Evolutionary conservation across 2,888 invertebrate species (phyloP).

Genomic region (Eupeodes luniger): DNA sequence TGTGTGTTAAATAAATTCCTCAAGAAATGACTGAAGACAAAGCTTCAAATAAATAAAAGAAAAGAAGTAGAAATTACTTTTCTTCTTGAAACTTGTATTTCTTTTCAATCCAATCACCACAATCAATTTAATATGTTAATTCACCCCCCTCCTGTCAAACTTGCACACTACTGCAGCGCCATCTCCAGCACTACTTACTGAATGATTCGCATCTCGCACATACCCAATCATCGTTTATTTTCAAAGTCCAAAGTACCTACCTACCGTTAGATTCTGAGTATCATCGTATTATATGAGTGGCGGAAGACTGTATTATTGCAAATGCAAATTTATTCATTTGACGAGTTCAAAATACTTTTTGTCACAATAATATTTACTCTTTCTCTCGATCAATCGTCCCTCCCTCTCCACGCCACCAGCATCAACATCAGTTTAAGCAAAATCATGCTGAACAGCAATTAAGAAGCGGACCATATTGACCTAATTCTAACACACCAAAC

Average conservation of each 20-base stretch:
- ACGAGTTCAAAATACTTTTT: slow-evolving; percentile 20
- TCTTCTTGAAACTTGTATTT: not conserved
- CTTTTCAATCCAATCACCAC: slow-evolving; percentile 37
- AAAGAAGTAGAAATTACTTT: not conserved
- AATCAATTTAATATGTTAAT: slow-evolving; percentile 69
- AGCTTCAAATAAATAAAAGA: not conserved
- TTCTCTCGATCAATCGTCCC: not conserved
- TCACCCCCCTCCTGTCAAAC: not conserved
- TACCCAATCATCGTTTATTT: not conserved
- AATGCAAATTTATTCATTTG: slow-evolving; percentile 58
- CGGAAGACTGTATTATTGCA: slow-evolving; percentile 7
- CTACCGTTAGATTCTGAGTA: slow-evolving; percentile 52
- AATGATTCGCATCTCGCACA: not conserved
- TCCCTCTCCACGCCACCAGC: slow-evolving; percentile 17
- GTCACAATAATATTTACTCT: slow-evolving; percentile 61
- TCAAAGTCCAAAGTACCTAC: not conserved
- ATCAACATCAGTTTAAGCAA: not conserved
- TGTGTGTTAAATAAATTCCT: not conserved
- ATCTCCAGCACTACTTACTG: not conserved
- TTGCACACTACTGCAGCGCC: not conserved
- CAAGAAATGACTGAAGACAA: not conserved
- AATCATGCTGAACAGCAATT: slow-evolving; percentile 32
- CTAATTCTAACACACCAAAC: slow-evolving; percentile 43
- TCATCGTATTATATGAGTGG: too few species aligned
- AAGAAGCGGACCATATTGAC: slow-evolving; percentile 52